Conservation (phyloP, 2,113 vertebrate species). For the Coregonus clupeaformis region DNA sequence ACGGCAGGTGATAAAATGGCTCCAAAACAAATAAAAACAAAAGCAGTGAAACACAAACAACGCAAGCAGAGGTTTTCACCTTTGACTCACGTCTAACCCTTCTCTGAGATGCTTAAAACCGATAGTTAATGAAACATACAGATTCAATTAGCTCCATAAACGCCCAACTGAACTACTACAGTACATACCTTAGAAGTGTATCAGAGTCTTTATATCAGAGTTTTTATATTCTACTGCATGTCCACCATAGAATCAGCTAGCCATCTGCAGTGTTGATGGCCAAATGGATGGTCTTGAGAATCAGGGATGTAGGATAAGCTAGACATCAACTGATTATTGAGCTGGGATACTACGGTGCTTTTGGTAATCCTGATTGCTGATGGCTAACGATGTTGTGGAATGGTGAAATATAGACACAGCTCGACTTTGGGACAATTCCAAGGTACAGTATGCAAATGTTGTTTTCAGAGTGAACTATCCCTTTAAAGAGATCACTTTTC, state of each 20-base stretch:
- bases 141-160: neutral
- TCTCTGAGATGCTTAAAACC: neutral
- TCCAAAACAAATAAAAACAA: neutral
- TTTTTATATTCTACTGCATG: too few species aligned
- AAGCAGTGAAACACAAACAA: neutral
- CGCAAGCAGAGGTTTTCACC: neutral
- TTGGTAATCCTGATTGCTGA: neutral
- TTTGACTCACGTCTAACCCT: neutral
- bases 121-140: neutral
- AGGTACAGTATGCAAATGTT: constrained; percentile 22
- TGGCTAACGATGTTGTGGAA: neutral
- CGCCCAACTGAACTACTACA: neutral
- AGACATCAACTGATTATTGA: neutral
- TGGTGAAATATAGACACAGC: neutral
- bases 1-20: constrained; percentile 35
- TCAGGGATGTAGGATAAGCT: neutral
- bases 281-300: neutral
- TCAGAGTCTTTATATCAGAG: too few species aligned
- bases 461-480: constrained; percentile 3
- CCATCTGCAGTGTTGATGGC: neutral
- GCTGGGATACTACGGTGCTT: neutral
- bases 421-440: constrained; percentile 11
- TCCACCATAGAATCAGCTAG: neutral
- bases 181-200: neutral
- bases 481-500: constrained; percentile 15